These are phyloP conservation scores for Erynnis tages DNA, from an alignment of 2,888 invertebrate genomes.

Conservation along the genomic window DNA sequence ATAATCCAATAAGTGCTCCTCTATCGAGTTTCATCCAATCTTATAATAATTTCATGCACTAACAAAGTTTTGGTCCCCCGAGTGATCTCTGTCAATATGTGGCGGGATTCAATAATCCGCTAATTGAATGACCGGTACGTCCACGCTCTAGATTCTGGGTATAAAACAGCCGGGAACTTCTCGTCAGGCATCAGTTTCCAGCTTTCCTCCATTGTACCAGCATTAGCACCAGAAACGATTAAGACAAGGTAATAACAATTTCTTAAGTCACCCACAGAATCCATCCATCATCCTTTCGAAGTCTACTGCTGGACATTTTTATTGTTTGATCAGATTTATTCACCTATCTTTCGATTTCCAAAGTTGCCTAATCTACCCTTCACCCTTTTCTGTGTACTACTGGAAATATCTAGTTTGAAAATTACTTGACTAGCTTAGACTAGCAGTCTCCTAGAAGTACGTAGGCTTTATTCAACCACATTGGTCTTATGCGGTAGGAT, in stretches of 20 bases:
- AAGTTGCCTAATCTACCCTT: too few relatives aligned
- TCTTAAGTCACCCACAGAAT: too few relatives aligned
- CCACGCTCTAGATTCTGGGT: constrained; percentile 46
- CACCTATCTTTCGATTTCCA: too few relatives aligned
- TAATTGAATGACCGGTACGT: constrained; percentile 56
- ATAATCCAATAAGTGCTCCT: constrained; percentile 12
- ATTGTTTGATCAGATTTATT: too few relatives aligned
- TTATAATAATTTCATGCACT: constrained; percentile 44
- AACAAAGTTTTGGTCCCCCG: constrained; percentile 67
- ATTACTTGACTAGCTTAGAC: too few relatives aligned
- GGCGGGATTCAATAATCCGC: constrained; percentile 71
- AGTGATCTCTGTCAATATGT: constrained; percentile 60
- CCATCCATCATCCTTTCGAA: too few relatives aligned
- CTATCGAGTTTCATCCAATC: constrained; percentile 8
- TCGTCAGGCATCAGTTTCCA: constrained; percentile 59
- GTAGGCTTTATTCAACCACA: too few relatives aligned
- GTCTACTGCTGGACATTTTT: too few relatives aligned
- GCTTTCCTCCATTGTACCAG: constrained; percentile 51
- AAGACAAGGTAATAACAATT: constrained; percentile 42
- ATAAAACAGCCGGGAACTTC: constrained; percentile 60
- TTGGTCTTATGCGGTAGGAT: too few relatives aligned
- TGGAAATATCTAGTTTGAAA: too few relatives aligned
- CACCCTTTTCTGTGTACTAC: too few relatives aligned
- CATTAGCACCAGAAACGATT: constrained; percentile 23
- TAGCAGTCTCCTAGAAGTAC: too few relatives aligned